A percentile compares a stretch with the other conserved stretches of the same genome.
phyloP scores from a whole-genome alignment of 2,888 invertebrate species.

The Temnothorax unifasciatus region DNA sequence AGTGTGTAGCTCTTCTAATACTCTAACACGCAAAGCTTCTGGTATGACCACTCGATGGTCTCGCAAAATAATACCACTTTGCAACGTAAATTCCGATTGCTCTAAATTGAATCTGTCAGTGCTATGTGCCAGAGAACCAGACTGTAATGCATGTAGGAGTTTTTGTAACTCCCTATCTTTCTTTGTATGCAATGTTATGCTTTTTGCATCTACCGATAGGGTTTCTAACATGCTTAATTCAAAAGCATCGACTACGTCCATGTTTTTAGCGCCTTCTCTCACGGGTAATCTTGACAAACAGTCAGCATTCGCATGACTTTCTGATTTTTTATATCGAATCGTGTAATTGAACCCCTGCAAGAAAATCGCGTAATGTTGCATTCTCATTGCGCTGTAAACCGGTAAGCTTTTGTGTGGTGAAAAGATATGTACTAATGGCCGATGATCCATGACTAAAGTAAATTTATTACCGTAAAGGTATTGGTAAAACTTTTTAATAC shows the following conservation, averaged over 20 bases:
- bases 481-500: background rate
- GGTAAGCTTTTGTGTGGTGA: constrained; percentile 55
- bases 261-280: background rate
- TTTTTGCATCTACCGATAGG: too few relatives aligned
- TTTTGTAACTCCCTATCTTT: background rate
- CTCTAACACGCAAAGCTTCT: background rate
- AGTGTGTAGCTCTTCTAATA: background rate
- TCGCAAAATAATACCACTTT: background rate
- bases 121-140: too few relatives aligned
- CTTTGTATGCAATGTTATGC: background rate
- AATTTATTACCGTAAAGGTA: background rate
- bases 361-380: constrained; percentile 57
- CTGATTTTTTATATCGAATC: constrained; percentile 12
- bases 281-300: constrained; percentile 25
- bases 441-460: background rate
- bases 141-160: background rate
- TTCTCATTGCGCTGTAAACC: constrained; percentile 56
- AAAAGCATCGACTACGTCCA: background rate
- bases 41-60: background rate
- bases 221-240: background rate
- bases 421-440: constrained; percentile 51
- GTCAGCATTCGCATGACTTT: constrained; percentile 27
- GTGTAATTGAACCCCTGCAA: constrained; percentile 34
- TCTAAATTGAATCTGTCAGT: background rate
- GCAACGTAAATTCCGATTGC: background rate